Base-by-base conservation (phyloP, 2,797 vertebrate genomes). In the Typhlichthys subterraneus region DNA sequence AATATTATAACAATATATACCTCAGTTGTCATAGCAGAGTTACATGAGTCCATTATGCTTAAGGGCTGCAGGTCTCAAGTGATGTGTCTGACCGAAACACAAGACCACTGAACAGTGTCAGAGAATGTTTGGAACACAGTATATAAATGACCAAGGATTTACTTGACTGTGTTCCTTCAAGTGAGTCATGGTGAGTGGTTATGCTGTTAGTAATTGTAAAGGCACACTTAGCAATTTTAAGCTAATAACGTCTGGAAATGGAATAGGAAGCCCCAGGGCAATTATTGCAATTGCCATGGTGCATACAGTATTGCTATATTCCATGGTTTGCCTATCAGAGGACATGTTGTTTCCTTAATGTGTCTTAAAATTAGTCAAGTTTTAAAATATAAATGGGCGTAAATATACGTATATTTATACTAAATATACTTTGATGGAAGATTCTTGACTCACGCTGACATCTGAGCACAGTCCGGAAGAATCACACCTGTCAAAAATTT, bases 11-110 rank as follows among this genome's bases (percentile, higher is more conserved):
- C 70, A 69, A 75, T 69, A 72, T 83, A 70, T 66, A 79, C 72
- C 63, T 70, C 75, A 58, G 87, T 88, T 85, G 69, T 78, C 71
- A 80, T 85, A 85, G 59, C 85, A 0, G 68, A 76, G 80, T 83
- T 82, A 62, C 49, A 68, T 33, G 61, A 67, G 57, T 50, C 10
- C 45, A 67, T 53, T 59, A 71, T 54, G 67, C 72, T 76, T 67
- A 80, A 83, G 19, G 33, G 55, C 69, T 69, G 72, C 83, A 86
- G 83, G 82, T 87, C 81, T 81, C 61, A 81, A 85, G 48, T n/a
- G 73, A 71, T 48, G 77, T 77, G 67, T 46, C n/a, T 0, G 33
- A 56, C 57, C 57, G 77, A 59, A 75, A 75, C 61, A 19, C 5
- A 70, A 73, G 56, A 64, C 6, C 8, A 42, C 38, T 42, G 38